Conservation (phyloP, 2,888 invertebrate genomes). For the Campoletis raptor region DNA sequence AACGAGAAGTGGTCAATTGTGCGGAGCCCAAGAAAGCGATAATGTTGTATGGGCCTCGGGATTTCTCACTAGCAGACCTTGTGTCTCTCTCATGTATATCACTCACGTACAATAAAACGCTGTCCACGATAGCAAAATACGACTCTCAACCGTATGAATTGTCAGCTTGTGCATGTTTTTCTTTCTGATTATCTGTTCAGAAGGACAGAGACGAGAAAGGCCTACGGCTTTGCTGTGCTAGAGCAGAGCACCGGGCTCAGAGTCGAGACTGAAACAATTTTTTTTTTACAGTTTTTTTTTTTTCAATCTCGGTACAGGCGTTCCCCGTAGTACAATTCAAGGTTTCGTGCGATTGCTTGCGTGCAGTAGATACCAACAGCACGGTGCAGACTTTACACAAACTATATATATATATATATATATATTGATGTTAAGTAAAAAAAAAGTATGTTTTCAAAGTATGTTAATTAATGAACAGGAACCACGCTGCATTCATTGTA, state of each 20-base stretch:
- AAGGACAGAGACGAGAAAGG: constrained; percentile 65
- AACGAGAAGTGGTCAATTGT: constrained; percentile 39
- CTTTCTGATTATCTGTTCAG: constrained; percentile 58
- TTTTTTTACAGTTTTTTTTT: constrained; percentile 35
- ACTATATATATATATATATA: neutral
- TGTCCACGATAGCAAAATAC: constrained; percentile 40
- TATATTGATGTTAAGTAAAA: neutral
- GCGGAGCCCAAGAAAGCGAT: constrained; percentile 56
- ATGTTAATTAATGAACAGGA: neutral
- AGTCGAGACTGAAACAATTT: constrained; percentile 35
- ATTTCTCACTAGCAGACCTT: constrained; percentile 52
- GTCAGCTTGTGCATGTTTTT: constrained; percentile 46
- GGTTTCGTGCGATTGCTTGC: constrained; percentile 44
- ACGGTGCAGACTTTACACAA: constrained; percentile 4
- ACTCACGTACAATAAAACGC: constrained; percentile 30
- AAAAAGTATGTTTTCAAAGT: neutral
- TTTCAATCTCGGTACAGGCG: constrained; percentile 40
- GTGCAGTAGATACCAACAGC: constrained; percentile 33
- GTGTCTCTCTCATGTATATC: constrained; percentile 24
- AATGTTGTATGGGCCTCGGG: constrained; percentile 42
- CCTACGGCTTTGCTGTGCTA: constrained; percentile 30
- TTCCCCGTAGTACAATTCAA: constrained; percentile 55
- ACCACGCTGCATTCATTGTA: neutral
- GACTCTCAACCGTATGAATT: constrained; percentile 26
- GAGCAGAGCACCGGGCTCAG: constrained; percentile 32